Conservation (phyloP, 2,888 invertebrate genomes). For the Scelioninae gen. 2 region DNA sequence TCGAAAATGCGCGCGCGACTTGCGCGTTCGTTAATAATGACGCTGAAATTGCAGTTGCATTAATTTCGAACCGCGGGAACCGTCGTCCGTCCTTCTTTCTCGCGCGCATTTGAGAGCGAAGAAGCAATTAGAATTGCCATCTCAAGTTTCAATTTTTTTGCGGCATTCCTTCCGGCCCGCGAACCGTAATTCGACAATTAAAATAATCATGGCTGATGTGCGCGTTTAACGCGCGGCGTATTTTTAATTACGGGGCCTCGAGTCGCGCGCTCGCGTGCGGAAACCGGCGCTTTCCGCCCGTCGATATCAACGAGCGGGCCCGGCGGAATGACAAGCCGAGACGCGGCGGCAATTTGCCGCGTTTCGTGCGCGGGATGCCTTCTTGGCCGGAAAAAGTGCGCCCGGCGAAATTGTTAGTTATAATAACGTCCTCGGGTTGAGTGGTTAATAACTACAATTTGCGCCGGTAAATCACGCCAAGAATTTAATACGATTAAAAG, state of each 20-base stretch:
- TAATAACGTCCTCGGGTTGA: conserved; percentile 25
- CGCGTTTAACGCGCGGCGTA: conserved; percentile 33
- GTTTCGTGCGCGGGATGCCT: too few species aligned
- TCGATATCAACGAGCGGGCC: too few species aligned
- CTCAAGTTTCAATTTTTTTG: conserved; percentile 37
- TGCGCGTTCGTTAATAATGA: too few species aligned
- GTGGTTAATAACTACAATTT: conserved; percentile 23
- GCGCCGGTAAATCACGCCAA: conserved; percentile 4
- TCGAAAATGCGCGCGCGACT: too few species aligned
- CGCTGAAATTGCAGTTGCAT: too few species aligned
- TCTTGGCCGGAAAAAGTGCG: too few species aligned
- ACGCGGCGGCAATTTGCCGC: too few species aligned
- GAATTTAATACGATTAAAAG: conserved; percentile 14
- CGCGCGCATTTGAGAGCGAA: conserved; percentile 9
- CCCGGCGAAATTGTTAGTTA: too few species aligned
- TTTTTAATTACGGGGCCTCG: conserved; percentile 30
- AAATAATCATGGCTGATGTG: conserved; percentile 36
- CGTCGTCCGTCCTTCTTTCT: conserved; percentile 18
- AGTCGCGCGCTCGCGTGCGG: too few species aligned
- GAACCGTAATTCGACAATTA: conserved; percentile 45
- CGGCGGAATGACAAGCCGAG: too few species aligned
- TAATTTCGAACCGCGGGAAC: conserved; percentile 15
- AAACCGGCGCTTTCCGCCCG: too few species aligned
- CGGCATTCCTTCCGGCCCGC: conserved; percentile 23
- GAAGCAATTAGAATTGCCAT: conserved; percentile 40